A percentile compares a stretch with the other conserved stretches of the same genome.
Conservation (phyloP, 2,888 invertebrate genomes). For the Eurytoma adleriae region DNA sequence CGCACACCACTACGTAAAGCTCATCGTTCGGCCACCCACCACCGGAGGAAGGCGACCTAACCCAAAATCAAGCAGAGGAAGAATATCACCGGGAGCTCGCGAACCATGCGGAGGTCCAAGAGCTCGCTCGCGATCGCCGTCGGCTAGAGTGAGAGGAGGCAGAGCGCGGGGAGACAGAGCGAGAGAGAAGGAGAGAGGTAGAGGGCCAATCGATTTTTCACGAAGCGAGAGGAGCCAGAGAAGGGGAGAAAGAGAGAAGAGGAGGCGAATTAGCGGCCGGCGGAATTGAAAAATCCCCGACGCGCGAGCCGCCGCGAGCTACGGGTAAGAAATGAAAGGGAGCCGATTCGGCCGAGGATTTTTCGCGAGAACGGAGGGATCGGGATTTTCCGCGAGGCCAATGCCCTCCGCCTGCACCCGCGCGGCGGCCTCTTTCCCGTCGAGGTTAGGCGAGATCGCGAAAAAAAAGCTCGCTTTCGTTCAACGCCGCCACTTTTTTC, state of each 20-base stretch:
- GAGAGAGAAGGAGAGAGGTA: not conserved
- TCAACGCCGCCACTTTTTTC: too few species aligned
- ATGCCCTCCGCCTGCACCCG: too few species aligned
- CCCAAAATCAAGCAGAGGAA: conserved; percentile 3
- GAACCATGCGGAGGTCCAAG: conserved; percentile 35
- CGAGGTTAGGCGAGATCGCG: too few species aligned
- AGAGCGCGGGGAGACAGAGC: not conserved
- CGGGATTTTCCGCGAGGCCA: too few species aligned
- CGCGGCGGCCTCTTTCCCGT: too few species aligned
- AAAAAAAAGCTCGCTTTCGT: too few species aligned
- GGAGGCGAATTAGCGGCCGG: not conserved
- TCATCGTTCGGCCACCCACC: not conserved
- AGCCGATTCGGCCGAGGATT: not conserved
- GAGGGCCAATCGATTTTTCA: conserved; percentile 25
- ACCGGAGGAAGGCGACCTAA: not conserved
- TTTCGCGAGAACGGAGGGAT: too few species aligned
- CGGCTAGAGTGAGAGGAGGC: conserved; percentile 17
- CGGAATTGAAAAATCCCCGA: conserved; percentile 22
- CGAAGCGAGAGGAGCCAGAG: not conserved
- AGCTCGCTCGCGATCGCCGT: conserved; percentile 20
- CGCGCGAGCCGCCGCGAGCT: not conserved
- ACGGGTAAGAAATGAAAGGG: not conserved
- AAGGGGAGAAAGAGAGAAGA: not conserved
- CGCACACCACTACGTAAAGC: not conserved
- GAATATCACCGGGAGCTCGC: not conserved